Evolutionary conservation across 2,797 vertebrate genomes (phyloP).

Genomic region (Sebastes oblongus): DNA sequence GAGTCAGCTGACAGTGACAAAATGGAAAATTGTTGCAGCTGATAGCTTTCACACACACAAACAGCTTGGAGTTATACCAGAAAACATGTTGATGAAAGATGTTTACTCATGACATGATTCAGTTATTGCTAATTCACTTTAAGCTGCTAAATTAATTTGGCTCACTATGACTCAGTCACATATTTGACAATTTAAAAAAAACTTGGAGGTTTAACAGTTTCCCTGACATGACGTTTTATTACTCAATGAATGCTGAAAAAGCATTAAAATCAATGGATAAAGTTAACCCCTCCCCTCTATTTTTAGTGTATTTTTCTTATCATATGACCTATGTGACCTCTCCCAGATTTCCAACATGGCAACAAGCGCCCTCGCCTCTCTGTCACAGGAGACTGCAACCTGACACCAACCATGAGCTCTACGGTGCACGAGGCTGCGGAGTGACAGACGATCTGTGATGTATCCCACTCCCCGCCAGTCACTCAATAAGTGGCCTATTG

Average conservation of each 20-base stretch:
- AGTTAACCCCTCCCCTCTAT: not conserved
- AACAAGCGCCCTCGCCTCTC: constrained; percentile 9
- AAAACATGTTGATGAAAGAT: constrained; percentile 37
- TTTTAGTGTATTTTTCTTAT: constrained; percentile 11
- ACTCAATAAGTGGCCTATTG: constrained; percentile 78
- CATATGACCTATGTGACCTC: constrained; percentile 48
- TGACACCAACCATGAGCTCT: constrained; percentile 55
- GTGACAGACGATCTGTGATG: constrained; percentile 69
- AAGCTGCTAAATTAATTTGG: constrained; percentile 5
- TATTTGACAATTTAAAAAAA: not conserved
- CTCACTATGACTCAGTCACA: not conserved
- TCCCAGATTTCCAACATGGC: constrained; percentile 61
- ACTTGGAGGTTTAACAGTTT: not conserved
- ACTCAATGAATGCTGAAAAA: not conserved
- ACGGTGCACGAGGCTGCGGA: constrained; percentile 49
- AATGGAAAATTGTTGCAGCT: constrained; percentile 46
- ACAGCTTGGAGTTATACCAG: not conserved
- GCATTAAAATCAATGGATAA: not conserved
- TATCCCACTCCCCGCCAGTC: constrained; percentile 71
- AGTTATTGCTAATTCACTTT: constrained; percentile 25
- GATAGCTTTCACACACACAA: constrained; percentile 17
- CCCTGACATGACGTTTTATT: not conserved
- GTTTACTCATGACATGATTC: constrained; percentile 12
- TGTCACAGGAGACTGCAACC: constrained; percentile 57
- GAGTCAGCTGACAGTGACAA: constrained; percentile 72